phyloP scores from a whole-genome alignment of 2,797 vertebrate species.

The Gadopsis bispinosus region DNA sequence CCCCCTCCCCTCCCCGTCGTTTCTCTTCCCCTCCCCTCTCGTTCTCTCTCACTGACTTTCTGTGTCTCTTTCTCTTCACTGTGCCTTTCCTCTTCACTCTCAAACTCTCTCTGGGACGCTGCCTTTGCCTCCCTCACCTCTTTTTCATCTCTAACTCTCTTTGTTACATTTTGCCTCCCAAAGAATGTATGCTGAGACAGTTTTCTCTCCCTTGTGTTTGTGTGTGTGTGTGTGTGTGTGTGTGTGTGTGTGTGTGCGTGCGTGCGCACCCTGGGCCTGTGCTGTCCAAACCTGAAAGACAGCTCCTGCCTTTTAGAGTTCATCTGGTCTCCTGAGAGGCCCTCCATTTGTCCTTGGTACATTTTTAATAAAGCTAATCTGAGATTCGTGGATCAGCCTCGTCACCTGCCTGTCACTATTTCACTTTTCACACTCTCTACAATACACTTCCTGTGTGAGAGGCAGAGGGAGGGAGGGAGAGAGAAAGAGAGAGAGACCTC shows the following conservation, averaged over 20 bases:
- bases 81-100: conserved; percentile 56
- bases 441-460: conserved; percentile 38
- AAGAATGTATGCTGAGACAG: conserved; percentile 67
- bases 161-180: conserved; percentile 74
- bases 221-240: conserved; percentile 11
- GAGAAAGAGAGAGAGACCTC: not conserved
- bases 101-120: conserved; percentile 71
- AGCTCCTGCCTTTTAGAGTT: conserved; percentile 70
- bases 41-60: conserved; percentile 31
- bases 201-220: conserved; percentile 38
- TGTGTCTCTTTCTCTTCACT: conserved; percentile 38
- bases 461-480: not conserved
- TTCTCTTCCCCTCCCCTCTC: conserved; percentile 12
- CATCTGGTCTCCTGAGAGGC: conserved; percentile 65
- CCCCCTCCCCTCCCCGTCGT: not conserved
- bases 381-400: conserved; percentile 74
- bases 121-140: conserved; percentile 74
- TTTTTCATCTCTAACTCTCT: conserved; percentile 78
- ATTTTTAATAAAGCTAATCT: conserved; percentile 84
- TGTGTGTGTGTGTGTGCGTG: conserved; percentile 11
- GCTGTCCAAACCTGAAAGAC: conserved; percentile 73
- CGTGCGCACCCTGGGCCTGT: conserved; percentile 13
- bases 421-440: conserved; percentile 66
- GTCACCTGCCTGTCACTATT: conserved; percentile 77
- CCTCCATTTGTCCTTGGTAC: conserved; percentile 79